These are phyloP conservation scores for Tyrophagus putrescentiae DNA, from an alignment of 1,140 invertebrate species.

Conservation along the genomic window DNA sequence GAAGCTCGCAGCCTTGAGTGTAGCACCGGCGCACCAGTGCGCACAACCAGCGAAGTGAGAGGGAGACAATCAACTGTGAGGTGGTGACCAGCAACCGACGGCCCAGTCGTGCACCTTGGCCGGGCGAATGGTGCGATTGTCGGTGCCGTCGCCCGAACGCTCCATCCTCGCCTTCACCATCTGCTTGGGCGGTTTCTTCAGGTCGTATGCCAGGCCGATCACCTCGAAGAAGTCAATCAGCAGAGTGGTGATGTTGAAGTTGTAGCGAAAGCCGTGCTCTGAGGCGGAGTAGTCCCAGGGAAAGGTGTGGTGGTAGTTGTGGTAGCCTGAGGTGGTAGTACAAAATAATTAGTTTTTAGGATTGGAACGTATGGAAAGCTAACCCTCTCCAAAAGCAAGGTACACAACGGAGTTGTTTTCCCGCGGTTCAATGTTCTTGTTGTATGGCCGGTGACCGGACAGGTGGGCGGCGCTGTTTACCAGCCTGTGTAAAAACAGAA, in stretches of 20 bases:
- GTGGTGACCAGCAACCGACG: neutral
- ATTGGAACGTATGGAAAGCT: slow-evolving; percentile 37
- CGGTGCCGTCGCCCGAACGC: slow-evolving; percentile 47
- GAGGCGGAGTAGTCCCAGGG: slow-evolving; percentile 60
- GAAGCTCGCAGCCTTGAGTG: too few relatives aligned
- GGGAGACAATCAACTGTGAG: neutral
- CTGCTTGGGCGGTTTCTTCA: slow-evolving; percentile 35
- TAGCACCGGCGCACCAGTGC: too few relatives aligned
- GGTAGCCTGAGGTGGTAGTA: slow-evolving; percentile 44
- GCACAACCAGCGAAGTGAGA: neutral
- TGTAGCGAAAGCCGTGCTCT: slow-evolving; percentile 39
- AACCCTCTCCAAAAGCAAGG: slow-evolving; percentile 43
- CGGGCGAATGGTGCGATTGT: neutral
- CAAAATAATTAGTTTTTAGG: slow-evolving; percentile 27
- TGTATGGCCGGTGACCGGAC: slow-evolving; percentile 55
- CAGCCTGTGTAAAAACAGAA: too few relatives aligned
- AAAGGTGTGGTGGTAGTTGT: slow-evolving; percentile 66
- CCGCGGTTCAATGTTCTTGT: slow-evolving; percentile 37
- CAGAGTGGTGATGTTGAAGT: slow-evolving; percentile 37
- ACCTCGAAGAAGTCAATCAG: slow-evolving; percentile 47
- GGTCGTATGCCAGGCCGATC: slow-evolving; percentile 46
- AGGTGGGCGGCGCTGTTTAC: slow-evolving; percentile 90
- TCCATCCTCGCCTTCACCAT: slow-evolving; percentile 35
- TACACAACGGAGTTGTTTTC: slow-evolving; percentile 39
- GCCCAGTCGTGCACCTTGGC: slow-evolving; percentile 1